These are phyloP conservation scores for Odontomachus brunneus DNA, from an alignment of 1,140 invertebrate genomes.

Conservation along the genomic window DNA sequence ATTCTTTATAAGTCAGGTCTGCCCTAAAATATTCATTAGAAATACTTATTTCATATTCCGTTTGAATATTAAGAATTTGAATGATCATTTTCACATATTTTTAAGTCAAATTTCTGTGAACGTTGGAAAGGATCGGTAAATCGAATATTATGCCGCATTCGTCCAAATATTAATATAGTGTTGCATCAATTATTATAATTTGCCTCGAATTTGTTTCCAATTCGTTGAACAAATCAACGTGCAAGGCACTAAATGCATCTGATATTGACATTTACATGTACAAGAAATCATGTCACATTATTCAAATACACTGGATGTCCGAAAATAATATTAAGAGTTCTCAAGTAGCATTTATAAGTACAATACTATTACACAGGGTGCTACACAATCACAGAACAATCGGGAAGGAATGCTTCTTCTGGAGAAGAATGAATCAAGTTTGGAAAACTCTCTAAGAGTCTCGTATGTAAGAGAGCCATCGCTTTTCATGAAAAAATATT, in stretches of 20 bases:
- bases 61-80: too few relatives aligned
- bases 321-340: conserved; percentile 28
- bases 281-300: conserved; percentile 53
- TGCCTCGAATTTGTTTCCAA: not conserved
- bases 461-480: not conserved
- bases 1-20: too few relatives aligned
- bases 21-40: too few relatives aligned
- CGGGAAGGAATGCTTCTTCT: not conserved
- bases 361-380: conserved; percentile 41
- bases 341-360: conserved; percentile 46
- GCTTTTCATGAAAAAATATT: conserved; percentile 11
- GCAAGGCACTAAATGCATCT: conserved; percentile 65
- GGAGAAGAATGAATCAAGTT: not conserved
- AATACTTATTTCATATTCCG: too few relatives aligned
- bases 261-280: conserved; percentile 54
- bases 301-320: conserved; percentile 46
- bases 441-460: not conserved
- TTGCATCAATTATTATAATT: too few relatives aligned
- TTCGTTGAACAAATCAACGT: conserved; percentile 48
- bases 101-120: not conserved
- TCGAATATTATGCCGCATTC: conserved; percentile 6
- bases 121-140: conserved; percentile 10
- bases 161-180: too few relatives aligned
- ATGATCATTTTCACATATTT: too few relatives aligned
- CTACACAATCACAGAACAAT: conserved; percentile 34